These are phyloP conservation scores for Sceloporus undulatus DNA, from an alignment of 2,113 vertebrate species.

Conservation along the genomic window DNA sequence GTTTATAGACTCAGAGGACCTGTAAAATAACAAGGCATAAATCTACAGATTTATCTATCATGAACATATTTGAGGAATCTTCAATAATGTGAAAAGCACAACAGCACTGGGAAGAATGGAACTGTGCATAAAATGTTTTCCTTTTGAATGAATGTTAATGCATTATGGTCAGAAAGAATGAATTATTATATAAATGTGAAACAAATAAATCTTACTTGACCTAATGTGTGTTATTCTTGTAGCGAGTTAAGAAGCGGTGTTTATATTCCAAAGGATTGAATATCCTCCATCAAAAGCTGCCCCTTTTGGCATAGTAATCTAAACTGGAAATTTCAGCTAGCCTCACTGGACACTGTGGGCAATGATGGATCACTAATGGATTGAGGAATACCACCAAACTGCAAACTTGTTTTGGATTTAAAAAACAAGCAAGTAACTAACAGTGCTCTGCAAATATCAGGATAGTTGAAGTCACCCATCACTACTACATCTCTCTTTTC, in stretches of 20 bases:
- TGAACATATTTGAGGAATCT: slow-evolving; percentile 44
- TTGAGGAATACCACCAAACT: no score
- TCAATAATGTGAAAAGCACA: slow-evolving; percentile 40
- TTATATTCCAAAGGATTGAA: no score
- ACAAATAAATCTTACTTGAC: slow-evolving; percentile 26
- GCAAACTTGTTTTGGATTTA: no score
- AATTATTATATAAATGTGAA: slow-evolving; percentile 39
- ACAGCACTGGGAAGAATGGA: slow-evolving; percentile 21
- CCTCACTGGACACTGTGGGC: no score
- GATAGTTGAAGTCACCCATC: no score
- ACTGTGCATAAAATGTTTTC: slow-evolving; percentile 26
- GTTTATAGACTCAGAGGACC: slow-evolving; percentile 25
- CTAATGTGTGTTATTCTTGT: slow-evolving; percentile 2
- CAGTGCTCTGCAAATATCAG: no score
- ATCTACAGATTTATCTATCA: slow-evolving; percentile 56
- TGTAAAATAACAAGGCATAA: slow-evolving; percentile 31
- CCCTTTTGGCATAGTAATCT: no score
- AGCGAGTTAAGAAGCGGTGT: neutral
- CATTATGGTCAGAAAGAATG: neutral
- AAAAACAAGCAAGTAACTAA: no score
- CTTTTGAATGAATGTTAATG: slow-evolving; percentile 45
- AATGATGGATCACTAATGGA: no score
- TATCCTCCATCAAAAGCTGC: no score
- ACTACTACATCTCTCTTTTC: no score
- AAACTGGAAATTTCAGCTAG: no score